Base-by-base conservation (phyloP, 2,888 invertebrate genomes). In the Caenorhabditis sp. region DNA sequence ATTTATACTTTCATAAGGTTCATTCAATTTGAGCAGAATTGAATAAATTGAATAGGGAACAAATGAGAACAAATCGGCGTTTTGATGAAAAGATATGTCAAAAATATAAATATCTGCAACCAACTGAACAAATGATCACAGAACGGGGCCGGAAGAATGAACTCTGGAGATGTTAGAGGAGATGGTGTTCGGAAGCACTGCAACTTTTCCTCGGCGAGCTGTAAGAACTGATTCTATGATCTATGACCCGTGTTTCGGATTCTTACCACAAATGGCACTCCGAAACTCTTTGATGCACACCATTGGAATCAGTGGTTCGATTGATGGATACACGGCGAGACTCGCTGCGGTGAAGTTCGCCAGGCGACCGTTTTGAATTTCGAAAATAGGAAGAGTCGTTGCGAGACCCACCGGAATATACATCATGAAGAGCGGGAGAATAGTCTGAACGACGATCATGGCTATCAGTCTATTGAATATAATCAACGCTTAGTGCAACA, bases 221-320 rank as follows among this genome's bases (percentile, higher is more conserved):
- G 50, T 9, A 69, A 37, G 32, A 32, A 9, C 9, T 32, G 5
- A 32, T 32, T 6, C 9, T 9, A 9, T 32, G 32, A 4, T 32
- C 32, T 32, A 6, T 9, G 32, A 4, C 9, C 32, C 9, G 24
- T 26, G 8, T 13, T 26, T 55, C 55, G 28, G n/a, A 22, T 55
- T 55, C 26, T 56, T 13, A 72, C 72, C 56, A 18, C 64, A 20
- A 13, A 72, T 18, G 15, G 37, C 28, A 2, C 64, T 78, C 15
- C 56, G 55, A 47, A 69, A 78, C 28, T 78, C 78, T 8, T 62
- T 56, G 22, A 78, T 70, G 22, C 69, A 78, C 13, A 69, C 18
- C 55, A 78, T 78, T 2, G 69, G 64, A 32, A 78, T 50, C 8
- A 78, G n/a, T 22, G 78, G 78, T n/a, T 78, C 78, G 15, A 78